Evolutionary conservation across 2,113 vertebrate genomes (phyloP).

Genomic region (Mola mola): DNA sequence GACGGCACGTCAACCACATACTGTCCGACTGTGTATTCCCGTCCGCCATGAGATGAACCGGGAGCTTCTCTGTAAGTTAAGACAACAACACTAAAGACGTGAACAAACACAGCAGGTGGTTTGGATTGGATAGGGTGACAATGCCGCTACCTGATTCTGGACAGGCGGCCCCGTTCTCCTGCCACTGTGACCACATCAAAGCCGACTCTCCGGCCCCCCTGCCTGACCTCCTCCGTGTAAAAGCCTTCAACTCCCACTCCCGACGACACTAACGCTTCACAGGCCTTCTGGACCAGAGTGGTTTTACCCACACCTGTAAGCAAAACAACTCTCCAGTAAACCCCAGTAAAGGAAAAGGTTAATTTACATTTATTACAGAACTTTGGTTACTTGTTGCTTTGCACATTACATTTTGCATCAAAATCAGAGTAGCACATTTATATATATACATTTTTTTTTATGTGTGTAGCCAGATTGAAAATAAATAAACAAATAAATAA

Average conservation of each 20-base stretch:
- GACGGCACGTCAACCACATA: slow-evolving; percentile 90
- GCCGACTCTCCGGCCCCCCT: slow-evolving; percentile 88
- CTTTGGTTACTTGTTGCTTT: no score
- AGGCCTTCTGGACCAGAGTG: slow-evolving; percentile 91
- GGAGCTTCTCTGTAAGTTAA: slow-evolving; percentile 58
- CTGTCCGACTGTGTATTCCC: slow-evolving; percentile 87
- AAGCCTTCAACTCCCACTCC: slow-evolving; percentile 88
- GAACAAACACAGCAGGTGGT: slow-evolving; percentile 18
- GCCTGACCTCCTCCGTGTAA: slow-evolving; percentile 94
- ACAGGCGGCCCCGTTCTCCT: slow-evolving; percentile 87
- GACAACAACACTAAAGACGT: slow-evolving; percentile 30
- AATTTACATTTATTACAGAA: no score
- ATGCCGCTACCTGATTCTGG: slow-evolving; percentile 87
- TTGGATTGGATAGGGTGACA: slow-evolving; percentile 18
- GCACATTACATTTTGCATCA: no score
- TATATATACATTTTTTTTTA: no score
- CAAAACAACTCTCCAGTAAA: slow-evolving; percentile 29
- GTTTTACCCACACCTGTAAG: slow-evolving; percentile 94
- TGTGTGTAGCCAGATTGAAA: no score
- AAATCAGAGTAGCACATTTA: no score
- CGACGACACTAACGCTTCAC: slow-evolving; percentile 82
- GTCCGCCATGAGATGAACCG: slow-evolving; percentile 69
- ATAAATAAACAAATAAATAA: no score
- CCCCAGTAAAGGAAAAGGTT: no score
- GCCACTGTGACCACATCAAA: slow-evolving; percentile 95